These are phyloP conservation scores for Eremobia ochroleuca DNA, from an alignment of 2,888 invertebrate species.

Conservation along the genomic window DNA sequence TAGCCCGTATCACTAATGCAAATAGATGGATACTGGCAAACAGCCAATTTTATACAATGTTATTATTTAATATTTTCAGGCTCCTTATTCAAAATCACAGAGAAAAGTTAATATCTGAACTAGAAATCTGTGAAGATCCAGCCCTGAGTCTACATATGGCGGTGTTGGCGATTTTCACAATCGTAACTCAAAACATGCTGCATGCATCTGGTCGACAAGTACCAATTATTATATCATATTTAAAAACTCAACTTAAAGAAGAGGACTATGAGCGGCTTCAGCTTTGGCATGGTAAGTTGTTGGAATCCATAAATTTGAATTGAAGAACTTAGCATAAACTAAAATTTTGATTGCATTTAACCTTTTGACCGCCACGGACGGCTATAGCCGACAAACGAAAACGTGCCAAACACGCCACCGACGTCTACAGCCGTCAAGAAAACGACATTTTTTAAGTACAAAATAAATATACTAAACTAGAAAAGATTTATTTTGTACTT, in stretches of 20 bases:
- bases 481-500: no score
- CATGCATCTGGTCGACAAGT: slow-evolving; percentile 99
- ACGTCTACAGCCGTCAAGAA: no score
- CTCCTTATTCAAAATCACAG: slow-evolving; percentile 95
- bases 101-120: slow-evolving; percentile 95
- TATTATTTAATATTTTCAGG: slow-evolving; percentile 83
- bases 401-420: no score
- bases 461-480: no score
- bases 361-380: no score
- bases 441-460: no score
- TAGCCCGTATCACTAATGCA: not conserved
- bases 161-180: slow-evolving; percentile 95
- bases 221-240: slow-evolving; percentile 93
- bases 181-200: slow-evolving; percentile 95
- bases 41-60: not conserved
- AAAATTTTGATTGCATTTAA: not conserved
- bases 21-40: not conserved
- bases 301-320: not conserved
- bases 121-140: slow-evolving; percentile 94
- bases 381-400: no score
- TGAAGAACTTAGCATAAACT: not conserved
- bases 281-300: slow-evolving; percentile 94
- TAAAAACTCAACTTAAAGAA: slow-evolving; percentile 93
- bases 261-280: slow-evolving; percentile 93
- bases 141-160: slow-evolving; percentile 95